phyloP scores from a whole-genome alignment of 1,140 invertebrate genomes.

The Drosophila nigrodunni region DNA sequence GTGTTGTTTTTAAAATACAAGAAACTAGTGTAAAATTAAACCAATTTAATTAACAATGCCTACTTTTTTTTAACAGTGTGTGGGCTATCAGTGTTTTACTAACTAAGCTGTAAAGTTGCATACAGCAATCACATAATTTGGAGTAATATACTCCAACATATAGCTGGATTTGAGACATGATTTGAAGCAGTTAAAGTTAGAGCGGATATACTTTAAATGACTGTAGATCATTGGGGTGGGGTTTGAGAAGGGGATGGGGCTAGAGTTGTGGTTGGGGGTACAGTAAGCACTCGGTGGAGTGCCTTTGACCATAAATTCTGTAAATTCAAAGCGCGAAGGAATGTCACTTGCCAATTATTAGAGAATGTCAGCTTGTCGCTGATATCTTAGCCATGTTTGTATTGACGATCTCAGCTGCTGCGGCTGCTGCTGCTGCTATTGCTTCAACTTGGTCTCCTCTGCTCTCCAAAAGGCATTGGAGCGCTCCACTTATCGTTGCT shows the following conservation, averaged over 20 bases:
- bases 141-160: slow-evolving; percentile 56
- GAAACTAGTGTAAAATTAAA: too few relatives aligned
- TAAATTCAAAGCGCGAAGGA: slow-evolving; percentile 82
- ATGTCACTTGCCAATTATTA: slow-evolving; percentile 83
- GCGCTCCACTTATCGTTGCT: slow-evolving; percentile 81
- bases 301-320: slow-evolving; percentile 81
- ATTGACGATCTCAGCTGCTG: slow-evolving; percentile 75
- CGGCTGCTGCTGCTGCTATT: slow-evolving; percentile 39
- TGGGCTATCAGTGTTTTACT: slow-evolving; percentile 32
- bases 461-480: slow-evolving; percentile 51
- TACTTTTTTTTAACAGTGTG: too few relatives aligned
- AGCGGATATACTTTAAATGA: slow-evolving; percentile 56
- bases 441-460: slow-evolving; percentile 36
- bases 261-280: slow-evolving; percentile 39
- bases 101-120: slow-evolving; percentile 71
- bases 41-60: too few relatives aligned
- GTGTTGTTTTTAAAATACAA: too few relatives aligned
- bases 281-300: slow-evolving; percentile 36
- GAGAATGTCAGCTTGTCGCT: slow-evolving; percentile 82
- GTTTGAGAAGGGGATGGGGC: slow-evolving; percentile 25
- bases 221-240: slow-evolving; percentile 24
- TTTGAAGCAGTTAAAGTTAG: slow-evolving; percentile 8
- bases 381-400: slow-evolving; percentile 82
- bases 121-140: slow-evolving; percentile 63
- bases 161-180: neutral